These are phyloP conservation scores for Ardeotis arabs DNA, from an alignment of 2,113 vertebrate species.

Conservation along the genomic window DNA sequence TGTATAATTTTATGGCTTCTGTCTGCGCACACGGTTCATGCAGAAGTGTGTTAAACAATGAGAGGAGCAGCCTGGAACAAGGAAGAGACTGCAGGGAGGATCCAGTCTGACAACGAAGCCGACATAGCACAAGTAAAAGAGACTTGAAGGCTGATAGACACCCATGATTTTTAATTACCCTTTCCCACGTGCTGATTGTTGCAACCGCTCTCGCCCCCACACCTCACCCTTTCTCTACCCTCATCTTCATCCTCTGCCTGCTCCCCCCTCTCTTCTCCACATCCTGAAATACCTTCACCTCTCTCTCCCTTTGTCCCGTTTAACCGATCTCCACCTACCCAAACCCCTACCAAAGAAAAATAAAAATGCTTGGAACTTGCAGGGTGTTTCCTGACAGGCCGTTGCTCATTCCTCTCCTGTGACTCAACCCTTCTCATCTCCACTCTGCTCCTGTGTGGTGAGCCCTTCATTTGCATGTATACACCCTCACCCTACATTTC, in stretches of 20 bases:
- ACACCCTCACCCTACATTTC: background rate
- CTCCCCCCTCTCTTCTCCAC: background rate
- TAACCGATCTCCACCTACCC: constrained; percentile 44
- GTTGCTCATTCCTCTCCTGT: constrained; percentile 28
- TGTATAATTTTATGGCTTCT: constrained; percentile 45
- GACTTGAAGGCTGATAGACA: constrained; percentile 22
- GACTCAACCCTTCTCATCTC: constrained; percentile 6
- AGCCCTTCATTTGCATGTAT: background rate
- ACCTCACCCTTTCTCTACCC: background rate
- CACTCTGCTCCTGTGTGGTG: background rate
- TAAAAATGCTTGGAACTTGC: constrained; percentile 52
- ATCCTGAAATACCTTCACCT: background rate
- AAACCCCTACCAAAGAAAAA: constrained; percentile 22
- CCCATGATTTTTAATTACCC: constrained; percentile 44
- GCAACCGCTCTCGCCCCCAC: constrained; percentile 1
- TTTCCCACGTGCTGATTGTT: background rate
- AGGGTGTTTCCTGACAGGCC: constrained; percentile 28
- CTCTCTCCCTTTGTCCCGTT: background rate
- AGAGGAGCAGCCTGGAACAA: constrained; percentile 43
- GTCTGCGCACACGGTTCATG: background rate
- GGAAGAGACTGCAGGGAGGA: constrained; percentile 55
- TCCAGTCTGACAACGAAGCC: constrained; percentile 26
- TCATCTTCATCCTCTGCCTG: background rate
- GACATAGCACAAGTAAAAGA: constrained; percentile 22
- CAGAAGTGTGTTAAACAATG: constrained; percentile 48